Conservation (phyloP, 2,888 invertebrate genomes). For the Eubasilissa splendida region DNA sequence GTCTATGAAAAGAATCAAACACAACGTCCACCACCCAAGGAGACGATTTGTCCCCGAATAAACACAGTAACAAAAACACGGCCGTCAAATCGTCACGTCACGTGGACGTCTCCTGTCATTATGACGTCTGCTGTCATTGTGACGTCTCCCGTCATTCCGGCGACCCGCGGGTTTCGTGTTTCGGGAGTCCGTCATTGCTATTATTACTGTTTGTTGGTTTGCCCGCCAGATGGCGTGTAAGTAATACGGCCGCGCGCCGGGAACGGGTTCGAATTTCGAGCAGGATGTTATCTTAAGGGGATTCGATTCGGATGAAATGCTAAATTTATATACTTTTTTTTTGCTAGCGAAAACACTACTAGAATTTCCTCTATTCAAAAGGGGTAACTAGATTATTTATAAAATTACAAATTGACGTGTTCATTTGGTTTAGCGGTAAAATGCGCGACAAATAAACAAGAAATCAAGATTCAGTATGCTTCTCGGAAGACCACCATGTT, state of each 20-base stretch:
- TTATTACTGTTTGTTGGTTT: not conserved
- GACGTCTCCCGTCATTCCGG: slow-evolving; percentile 47
- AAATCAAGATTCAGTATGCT: no score
- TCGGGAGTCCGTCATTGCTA: not conserved
- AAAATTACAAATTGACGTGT: no score
- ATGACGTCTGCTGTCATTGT: slow-evolving; percentile 44
- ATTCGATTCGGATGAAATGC: not conserved
- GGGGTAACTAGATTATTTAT: no score
- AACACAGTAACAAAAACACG: not conserved
- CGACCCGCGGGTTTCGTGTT: slow-evolving; percentile 42
- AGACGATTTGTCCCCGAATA: not conserved
- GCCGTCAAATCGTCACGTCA: not conserved
- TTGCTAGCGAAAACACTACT: not conserved
- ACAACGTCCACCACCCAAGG: not conserved
- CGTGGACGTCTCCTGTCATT: slow-evolving; percentile 47
- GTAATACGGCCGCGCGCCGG: slow-evolving; percentile 3
- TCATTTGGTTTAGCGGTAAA: no score
- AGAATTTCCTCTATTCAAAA: no score
- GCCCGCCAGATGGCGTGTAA: not conserved
- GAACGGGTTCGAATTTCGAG: not conserved
- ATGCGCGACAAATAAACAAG: no score
- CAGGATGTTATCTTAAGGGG: slow-evolving; percentile 9
- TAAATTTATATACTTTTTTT: slow-evolving; percentile 2
- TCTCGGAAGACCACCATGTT: no score
- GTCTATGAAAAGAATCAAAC: not conserved